Percentiles rank a stretch among this genome's conserved stretches.
Evolutionary conservation across 2,888 invertebrate genomes (phyloP).

Genomic region (Aporophyla nigra): DNA sequence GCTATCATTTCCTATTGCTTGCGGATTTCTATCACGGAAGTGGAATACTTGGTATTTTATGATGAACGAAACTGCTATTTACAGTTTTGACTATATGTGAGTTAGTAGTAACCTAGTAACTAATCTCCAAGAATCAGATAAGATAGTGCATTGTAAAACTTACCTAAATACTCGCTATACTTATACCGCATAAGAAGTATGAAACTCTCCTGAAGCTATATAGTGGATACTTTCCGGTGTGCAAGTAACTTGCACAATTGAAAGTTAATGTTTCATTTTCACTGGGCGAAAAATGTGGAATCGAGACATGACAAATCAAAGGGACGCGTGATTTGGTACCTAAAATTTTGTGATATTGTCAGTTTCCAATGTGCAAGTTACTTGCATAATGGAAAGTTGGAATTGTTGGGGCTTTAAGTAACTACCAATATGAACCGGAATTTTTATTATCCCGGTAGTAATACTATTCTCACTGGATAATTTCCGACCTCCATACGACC

Average conservation of each 20-base stretch:
- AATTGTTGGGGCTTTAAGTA: no score
- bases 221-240: background rate
- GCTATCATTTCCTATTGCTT: background rate
- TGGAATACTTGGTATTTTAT: background rate
- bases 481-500: no score
- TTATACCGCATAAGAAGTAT: background rate
- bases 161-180: background rate
- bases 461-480: no score
- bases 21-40: conserved; percentile 17
- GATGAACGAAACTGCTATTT: background rate
- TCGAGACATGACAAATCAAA: no score
- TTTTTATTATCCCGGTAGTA: no score
- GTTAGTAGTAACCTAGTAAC: background rate
- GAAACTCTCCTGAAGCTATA: background rate
- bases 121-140: background rate
- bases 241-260: background rate
- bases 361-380: background rate
- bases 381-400: background rate
- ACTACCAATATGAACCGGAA: background rate
- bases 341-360: no score
- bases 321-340: no score
- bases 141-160: background rate
- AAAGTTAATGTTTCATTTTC: no score
- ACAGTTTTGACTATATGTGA: background rate
- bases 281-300: no score